Evolutionary conservation across 2,113 vertebrate species (phyloP), one percentile per base, ranked within the genome.

Genomic region (Sprattus sprattus): DNA sequence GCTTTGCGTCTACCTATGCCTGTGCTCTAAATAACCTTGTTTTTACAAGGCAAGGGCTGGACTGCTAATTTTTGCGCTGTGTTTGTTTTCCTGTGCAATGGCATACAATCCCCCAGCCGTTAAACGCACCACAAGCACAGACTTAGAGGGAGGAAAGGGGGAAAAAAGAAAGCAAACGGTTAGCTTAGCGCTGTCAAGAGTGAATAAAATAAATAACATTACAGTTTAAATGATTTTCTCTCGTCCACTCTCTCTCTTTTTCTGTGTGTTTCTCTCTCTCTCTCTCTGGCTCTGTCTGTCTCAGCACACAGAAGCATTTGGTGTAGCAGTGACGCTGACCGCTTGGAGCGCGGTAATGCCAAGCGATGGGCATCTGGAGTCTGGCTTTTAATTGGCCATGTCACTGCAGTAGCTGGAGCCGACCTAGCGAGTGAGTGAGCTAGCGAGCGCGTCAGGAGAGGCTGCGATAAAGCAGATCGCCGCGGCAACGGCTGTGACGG

Each of bases 61-160:
- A 94, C 94, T 94, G 93, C 93, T 94, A 47, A 88, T 92, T 93
- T 92, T 90, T 86, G 83, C 88, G 89, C 90, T 89, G 90, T 95
- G 94, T 95, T 96, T 96, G 95, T 95, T 96, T 96, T 95, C 92
- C 89, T 91, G 90, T 91, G 92, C 92, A 94, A 57, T 75, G 75
- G 84, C 78, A 88, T 49, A 83, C 80, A 82, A 80, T 85, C 25
- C 82, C 16, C 64, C 86, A 45, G 71, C 82, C 44, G 15, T 52
- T 85, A 83, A 85, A 94, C 78, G 89, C 90, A 89, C 92, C 90
- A 91, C 92, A 94, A 90, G 90, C 93, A 90, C 93, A 87, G 89
- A 93, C 91, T 88, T 91, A 92, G 91, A 78, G 71, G 13, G 71
- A 78, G 71, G 25, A 92, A 88, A 90, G 90, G 88, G 50, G 83